Conservation (phyloP, 2,113 vertebrate genomes). For the Microcebus ravelobensis region DNA sequence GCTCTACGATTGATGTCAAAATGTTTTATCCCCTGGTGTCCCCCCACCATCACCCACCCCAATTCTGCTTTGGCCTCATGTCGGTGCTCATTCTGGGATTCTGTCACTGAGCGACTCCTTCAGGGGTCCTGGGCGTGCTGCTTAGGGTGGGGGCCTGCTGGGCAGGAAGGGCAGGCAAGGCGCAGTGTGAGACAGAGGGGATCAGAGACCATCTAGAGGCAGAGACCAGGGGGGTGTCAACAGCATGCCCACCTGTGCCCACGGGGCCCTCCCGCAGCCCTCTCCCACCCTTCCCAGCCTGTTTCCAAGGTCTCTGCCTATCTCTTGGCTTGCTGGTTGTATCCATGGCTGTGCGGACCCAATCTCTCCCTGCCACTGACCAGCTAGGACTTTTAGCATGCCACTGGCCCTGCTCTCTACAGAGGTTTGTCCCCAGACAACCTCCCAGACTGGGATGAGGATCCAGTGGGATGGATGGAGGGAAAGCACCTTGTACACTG, state of each 20-base stretch:
- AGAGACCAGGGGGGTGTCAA: neutral
- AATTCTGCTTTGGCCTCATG: neutral
- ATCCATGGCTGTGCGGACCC: neutral
- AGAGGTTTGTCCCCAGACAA: neutral
- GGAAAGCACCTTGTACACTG: neutral
- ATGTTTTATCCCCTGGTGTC: neutral
- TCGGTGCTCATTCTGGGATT: neutral
- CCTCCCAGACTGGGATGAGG: neutral
- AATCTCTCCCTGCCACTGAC: neutral
- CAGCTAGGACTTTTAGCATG: neutral
- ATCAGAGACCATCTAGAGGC: neutral
- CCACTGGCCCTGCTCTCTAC: neutral
- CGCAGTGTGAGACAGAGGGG: neutral
- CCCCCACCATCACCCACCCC: neutral
- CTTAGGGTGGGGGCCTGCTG: neutral
- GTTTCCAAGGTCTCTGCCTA: neutral
- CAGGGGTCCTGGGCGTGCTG: neutral
- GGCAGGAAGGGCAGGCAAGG: neutral
- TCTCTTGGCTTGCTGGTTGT: neutral
- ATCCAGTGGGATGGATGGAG: neutral
- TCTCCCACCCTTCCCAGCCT: neutral
- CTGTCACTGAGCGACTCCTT: neutral
- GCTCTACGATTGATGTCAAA: neutral
- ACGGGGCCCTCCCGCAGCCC: accelerated
- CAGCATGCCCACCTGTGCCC: neutral